Evolutionary conservation across 2,797 vertebrate genomes (phyloP).

Genomic region (Crocidura indochinensis): DNA sequence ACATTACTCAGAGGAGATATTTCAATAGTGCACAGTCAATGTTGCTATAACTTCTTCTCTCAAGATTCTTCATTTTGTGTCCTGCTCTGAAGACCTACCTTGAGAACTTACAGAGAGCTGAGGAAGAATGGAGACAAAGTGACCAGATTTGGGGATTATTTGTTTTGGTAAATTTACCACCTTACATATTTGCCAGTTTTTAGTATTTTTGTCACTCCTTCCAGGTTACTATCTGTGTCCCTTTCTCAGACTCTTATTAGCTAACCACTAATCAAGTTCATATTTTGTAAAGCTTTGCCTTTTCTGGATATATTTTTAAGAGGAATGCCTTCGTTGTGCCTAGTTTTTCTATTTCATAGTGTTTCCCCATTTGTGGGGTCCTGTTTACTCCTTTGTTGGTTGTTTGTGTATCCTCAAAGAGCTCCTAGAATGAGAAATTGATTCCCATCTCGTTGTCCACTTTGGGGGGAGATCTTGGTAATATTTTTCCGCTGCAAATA

Average conservation of each 20-base stretch:
- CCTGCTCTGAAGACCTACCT: background rate
- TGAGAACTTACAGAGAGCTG: background rate
- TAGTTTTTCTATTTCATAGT: slow-evolving; percentile 2
- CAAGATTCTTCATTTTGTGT: slow-evolving; percentile 53
- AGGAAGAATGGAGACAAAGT: background rate
- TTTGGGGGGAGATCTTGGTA: too few species aligned
- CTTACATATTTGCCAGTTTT: background rate
- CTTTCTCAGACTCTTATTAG: rapidly evolving
- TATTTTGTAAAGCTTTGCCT: background rate
- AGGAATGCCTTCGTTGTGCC: background rate
- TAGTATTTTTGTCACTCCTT: background rate
- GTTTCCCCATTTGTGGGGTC: too few species aligned
- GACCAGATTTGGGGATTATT: background rate
- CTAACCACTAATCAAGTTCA: background rate
- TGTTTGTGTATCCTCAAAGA: too few species aligned
- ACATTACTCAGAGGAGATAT: slow-evolving; percentile 80
- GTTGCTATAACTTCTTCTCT: background rate
- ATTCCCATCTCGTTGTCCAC: too few species aligned
- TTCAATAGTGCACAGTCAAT: slow-evolving; percentile 23
- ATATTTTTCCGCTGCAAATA: too few species aligned
- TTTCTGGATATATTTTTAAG: background rate
- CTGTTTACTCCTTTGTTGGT: too few species aligned
- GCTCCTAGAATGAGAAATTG: too few species aligned
- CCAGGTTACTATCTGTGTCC: background rate
- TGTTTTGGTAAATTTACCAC: background rate